Conservation (phyloP, 2,113 vertebrate species). For the Prunella himalayana region DNA sequence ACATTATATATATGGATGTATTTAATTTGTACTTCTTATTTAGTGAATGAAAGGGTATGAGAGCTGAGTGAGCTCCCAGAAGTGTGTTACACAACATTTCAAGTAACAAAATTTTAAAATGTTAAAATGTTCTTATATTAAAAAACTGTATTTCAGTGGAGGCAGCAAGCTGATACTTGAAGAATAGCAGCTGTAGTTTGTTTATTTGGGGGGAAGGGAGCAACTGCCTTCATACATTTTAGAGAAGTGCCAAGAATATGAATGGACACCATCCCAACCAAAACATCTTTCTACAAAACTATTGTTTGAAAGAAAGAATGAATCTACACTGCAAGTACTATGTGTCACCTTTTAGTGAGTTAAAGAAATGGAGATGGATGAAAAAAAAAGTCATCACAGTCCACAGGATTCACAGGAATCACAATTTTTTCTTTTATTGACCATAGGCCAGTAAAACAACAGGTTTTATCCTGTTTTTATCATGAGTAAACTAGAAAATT, state of each 20-base stretch:
- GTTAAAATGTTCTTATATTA: not conserved
- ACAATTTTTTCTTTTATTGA: not conserved
- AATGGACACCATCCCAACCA: not conserved
- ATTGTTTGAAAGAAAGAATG: not conserved
- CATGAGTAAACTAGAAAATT: not conserved
- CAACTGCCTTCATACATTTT: not conserved
- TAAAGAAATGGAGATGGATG: not conserved
- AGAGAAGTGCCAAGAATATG: not conserved
- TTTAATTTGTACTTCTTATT: not conserved
- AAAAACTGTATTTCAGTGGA: not conserved
- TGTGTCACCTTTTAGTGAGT: not conserved
- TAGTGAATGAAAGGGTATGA: not conserved
- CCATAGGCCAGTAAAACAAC: not conserved
- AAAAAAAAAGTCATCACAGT: not conserved
- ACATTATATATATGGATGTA: not conserved
- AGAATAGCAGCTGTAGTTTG: not conserved
- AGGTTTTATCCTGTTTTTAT: not conserved
- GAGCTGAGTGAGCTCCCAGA: not conserved
- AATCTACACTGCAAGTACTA: not conserved
- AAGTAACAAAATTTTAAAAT: not conserved
- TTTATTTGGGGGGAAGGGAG: not conserved
- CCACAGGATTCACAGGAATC: not conserved
- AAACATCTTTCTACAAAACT: not conserved
- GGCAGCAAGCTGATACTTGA: not conserved
- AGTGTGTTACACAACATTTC: not conserved